A percentile compares a stretch with the other conserved stretches of the same genome.
These are phyloP conservation scores for Elmis aenea DNA, from an alignment of 2,888 invertebrate genomes.

Conservation along the genomic window DNA sequence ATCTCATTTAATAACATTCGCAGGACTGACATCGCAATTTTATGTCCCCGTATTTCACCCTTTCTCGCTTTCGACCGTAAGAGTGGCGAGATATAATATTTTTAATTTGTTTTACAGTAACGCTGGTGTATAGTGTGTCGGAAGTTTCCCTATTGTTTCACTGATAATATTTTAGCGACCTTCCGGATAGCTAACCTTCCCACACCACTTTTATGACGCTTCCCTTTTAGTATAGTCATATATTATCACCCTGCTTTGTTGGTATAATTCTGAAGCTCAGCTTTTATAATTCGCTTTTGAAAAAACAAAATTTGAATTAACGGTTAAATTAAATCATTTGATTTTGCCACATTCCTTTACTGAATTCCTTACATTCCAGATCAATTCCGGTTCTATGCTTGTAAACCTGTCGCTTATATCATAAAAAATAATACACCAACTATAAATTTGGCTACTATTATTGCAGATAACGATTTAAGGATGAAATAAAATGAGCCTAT, in stretches of 20 bases:
- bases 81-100: slow-evolving; percentile 36
- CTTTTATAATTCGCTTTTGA: slow-evolving; percentile 35
- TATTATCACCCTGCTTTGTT: slow-evolving; percentile 36
- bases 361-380: no score
- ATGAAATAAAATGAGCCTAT: no score
- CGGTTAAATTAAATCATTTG: no score
- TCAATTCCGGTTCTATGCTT: no score
- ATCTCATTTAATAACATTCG: slow-evolving; percentile 39
- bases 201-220: slow-evolving; percentile 38
- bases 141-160: slow-evolving; percentile 43
- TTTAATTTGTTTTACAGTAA: slow-evolving; percentile 44
- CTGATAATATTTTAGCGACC: slow-evolving; percentile 44
- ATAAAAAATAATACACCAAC: no score
- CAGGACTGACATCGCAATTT: slow-evolving; percentile 36
- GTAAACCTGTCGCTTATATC: no score
- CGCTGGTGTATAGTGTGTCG: slow-evolving; percentile 39
- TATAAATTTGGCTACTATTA: no score
- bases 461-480: no score
- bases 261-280: slow-evolving; percentile 36
- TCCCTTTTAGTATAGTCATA: slow-evolving; percentile 38
- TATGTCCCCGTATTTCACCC: slow-evolving; percentile 34
- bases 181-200: slow-evolving; percentile 37
- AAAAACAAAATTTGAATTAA: no score
- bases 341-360: no score
- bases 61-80: slow-evolving; percentile 28